A percentile compares a stretch with the other conserved stretches of the same genome.
phyloP scores from a whole-genome alignment of 2,888 invertebrate species.

The Liposcelis brunnea region DNA sequence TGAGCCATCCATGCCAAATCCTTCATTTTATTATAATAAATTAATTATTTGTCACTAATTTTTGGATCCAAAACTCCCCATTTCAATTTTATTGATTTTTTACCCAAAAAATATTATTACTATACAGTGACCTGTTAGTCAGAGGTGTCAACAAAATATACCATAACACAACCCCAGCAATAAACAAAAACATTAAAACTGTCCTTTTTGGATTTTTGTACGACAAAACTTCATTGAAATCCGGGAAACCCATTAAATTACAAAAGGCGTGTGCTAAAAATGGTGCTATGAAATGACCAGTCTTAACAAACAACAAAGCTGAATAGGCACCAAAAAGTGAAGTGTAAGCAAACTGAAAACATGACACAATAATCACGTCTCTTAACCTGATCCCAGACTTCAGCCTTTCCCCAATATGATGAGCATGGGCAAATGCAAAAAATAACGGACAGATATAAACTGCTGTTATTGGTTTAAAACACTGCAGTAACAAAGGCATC shows the following conservation, averaged over 20 bases:
- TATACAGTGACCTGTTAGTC: constrained; percentile 45
- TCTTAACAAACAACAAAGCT: constrained; percentile 75
- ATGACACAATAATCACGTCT: constrained; percentile 50
- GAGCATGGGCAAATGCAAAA: constrained; percentile 88
- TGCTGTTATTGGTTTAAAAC: constrained; percentile 53
- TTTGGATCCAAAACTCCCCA: no score
- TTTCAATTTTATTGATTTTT: no score
- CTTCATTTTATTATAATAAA: no score
- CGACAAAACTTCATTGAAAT: constrained; percentile 51
- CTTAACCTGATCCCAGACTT: constrained; percentile 50
- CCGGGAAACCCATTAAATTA: constrained; percentile 93
- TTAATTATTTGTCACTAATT: no score
- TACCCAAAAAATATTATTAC: constrained; percentile 25
- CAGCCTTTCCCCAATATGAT: constrained; percentile 71
- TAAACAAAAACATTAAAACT: constrained; percentile 45
- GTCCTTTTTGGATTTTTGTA: constrained; percentile 41
- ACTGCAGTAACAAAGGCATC: constrained; percentile 75
- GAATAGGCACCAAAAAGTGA: constrained; percentile 89
- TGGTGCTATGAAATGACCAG: constrained; percentile 77
- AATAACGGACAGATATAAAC: constrained; percentile 76
- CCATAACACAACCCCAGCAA: constrained; percentile 64
- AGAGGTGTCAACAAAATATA: constrained; percentile 53
- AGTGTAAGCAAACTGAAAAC: constrained; percentile 70
- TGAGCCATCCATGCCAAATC: no score
- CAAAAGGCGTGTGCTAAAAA: constrained; percentile 85